Evolutionary conservation across 2,113 vertebrate species (phyloP).

Genomic region (Pontoporia blainvillei): DNA sequence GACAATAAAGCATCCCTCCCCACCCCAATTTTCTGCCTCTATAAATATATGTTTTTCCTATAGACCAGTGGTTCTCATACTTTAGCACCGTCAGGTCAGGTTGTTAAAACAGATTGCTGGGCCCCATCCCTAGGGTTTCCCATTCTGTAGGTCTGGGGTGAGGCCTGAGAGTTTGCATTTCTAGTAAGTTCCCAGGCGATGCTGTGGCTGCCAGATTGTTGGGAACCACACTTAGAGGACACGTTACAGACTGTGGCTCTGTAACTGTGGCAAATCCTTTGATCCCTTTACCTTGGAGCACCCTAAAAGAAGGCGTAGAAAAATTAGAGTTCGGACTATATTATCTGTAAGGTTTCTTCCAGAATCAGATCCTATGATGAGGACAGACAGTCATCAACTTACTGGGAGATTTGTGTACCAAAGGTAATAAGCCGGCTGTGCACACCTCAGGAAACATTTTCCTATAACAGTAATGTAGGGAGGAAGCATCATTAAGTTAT

Average conservation of each 20-base stretch:
- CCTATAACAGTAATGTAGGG: not conserved
- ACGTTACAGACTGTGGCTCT: not conserved
- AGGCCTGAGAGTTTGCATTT: not conserved
- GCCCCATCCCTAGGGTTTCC: not conserved
- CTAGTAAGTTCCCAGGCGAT: not conserved
- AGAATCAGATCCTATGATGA: not conserved
- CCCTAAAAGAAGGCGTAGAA: not conserved
- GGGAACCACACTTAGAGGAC: not conserved
- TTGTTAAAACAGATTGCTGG: not conserved
- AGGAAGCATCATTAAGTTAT: not conserved
- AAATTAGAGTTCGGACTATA: not conserved
- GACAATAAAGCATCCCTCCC: not conserved
- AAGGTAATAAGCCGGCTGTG: not conserved
- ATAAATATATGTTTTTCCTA: not conserved
- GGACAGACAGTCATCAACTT: not conserved
- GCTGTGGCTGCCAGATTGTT: not conserved
- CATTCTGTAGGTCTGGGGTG: not conserved
- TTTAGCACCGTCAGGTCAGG: not conserved
- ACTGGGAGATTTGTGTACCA: not conserved
- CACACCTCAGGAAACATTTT: not conserved
- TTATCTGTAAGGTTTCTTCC: not conserved
- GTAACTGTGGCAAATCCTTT: not conserved
- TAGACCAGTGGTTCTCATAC: not conserved
- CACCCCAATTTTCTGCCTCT: not conserved
- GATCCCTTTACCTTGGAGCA: not conserved